These are phyloP conservation scores for Chloroclysta siterata DNA, from an alignment of 2,888 invertebrate species.

Conservation along the genomic window DNA sequence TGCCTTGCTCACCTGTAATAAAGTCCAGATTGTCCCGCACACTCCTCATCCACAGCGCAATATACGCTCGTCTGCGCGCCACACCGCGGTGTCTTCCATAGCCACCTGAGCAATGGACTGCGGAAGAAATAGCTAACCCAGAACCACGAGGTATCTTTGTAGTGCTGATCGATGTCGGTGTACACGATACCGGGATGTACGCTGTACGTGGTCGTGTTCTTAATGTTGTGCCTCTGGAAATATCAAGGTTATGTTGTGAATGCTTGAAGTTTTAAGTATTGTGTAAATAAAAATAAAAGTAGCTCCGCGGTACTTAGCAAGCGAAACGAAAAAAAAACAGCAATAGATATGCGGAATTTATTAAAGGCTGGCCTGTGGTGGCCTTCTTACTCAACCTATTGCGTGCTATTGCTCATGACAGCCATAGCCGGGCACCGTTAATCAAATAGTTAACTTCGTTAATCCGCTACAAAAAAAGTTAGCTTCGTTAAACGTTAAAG, in stretches of 20 bases:
- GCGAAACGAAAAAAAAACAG: too few species aligned
- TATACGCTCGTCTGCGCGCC: constrained; percentile 89
- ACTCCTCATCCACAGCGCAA: constrained; percentile 85
- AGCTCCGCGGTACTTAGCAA: too few species aligned
- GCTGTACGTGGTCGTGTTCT: constrained; percentile 78
- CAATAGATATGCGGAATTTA: too few species aligned
- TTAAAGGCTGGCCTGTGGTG: too few species aligned
- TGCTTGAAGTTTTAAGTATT: background rate
- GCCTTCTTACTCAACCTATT: too few species aligned
- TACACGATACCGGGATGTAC: constrained; percentile 84
- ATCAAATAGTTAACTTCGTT: too few species aligned
- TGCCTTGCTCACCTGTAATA: constrained; percentile 62
- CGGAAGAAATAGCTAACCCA: constrained; percentile 35
- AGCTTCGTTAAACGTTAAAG: too few species aligned
- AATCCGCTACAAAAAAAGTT: too few species aligned
- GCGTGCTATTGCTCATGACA: too few species aligned
- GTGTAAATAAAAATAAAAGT: too few species aligned
- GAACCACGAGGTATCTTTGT: constrained; percentile 52
- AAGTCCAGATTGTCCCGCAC: constrained; percentile 74
- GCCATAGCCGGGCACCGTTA: too few species aligned
- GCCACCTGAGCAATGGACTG: constrained; percentile 49
- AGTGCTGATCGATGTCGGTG: constrained; percentile 85
- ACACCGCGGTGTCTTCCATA: constrained; percentile 80
- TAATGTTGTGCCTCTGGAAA: constrained; percentile 43
- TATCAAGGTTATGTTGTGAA: background rate